Evolutionary conservation across 2,797 vertebrate species (phyloP), one percentile per base, ranked within the genome.

Genomic region (Microctenopoma steveboyesi): DNA sequence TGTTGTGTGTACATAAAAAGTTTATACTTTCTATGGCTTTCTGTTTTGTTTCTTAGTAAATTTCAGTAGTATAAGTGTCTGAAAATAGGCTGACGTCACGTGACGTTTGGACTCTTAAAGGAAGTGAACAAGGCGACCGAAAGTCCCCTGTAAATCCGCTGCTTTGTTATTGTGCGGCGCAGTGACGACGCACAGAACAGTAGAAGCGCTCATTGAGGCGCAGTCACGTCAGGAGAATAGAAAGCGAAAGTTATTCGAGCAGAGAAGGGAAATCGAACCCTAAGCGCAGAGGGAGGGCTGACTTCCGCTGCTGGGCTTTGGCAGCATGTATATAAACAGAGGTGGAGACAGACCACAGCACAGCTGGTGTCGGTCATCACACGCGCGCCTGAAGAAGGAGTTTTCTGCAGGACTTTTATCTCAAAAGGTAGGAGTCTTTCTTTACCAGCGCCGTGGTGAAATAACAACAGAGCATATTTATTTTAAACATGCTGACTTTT

Each of bases 251-350:
- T 51, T 11, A 9, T 5, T 0, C 7, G 12, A 5, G 0, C n/a
- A 0, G 22, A 27, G 16, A 12, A 2, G 1, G 84, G 58, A 79
- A 89, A 89, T 77, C 72, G 70, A 89, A 85, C 55, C 39, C 70
- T 35, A 70, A 3, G 2, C 0, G 0, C 18, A n/a, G 3, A n/a
- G 50, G 12, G 5, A 15, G 15, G 48, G 22, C 22, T 22, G 22
- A 22, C 22, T 22, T 22, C 22, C 0, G 22, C 5, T 0, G 4
- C 25, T 37, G 64, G 62, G 69, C 76, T 67, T 70, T 28, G 25
- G 0, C 65, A 0, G 69, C 9, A 16, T 51, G 55, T 52, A 75
- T 71, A 85, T 68, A 81, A 85, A 48, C 8, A 1, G 18, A 0
- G 4, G 0, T 1, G 9, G 49, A 43, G 2, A 0, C 47, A 37